These are phyloP conservation scores for Pipa parva DNA, from an alignment of 2,113 vertebrate species.

Conservation along the genomic window DNA sequence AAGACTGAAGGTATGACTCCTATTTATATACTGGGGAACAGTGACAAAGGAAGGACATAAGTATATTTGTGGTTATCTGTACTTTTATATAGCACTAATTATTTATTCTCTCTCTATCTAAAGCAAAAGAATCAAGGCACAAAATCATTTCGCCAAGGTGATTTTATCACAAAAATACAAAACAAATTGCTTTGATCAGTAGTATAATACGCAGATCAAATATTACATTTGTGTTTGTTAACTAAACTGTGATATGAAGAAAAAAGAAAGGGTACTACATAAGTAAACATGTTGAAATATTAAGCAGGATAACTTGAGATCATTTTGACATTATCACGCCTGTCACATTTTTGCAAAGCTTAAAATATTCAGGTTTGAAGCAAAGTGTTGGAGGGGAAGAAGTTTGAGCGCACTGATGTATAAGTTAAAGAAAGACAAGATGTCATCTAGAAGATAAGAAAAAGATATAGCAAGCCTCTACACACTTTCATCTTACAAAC, in stretches of 20 bases:
- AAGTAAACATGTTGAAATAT: constrained; percentile 40
- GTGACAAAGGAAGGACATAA: too few species aligned
- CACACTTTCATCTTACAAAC: constrained; percentile 35
- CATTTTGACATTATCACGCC: constrained; percentile 25
- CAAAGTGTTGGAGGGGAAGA: constrained; percentile 34
- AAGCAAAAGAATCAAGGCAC: too few species aligned
- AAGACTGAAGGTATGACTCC: too few species aligned
- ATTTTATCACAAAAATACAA: too few species aligned
- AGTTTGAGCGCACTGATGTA: constrained; percentile 34
- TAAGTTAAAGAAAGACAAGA: constrained; percentile 36
- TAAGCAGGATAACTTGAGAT: constrained; percentile 16
- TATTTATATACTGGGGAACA: too few species aligned
- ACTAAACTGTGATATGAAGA: constrained; percentile 30
- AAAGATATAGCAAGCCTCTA: constrained; percentile 32
- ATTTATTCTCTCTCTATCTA: too few species aligned
- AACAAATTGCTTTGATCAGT: constrained; percentile 17
- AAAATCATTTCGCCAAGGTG: too few species aligned
- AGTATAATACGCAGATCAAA: constrained; percentile 19
- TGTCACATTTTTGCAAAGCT: constrained; percentile 36
- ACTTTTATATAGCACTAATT: too few species aligned
- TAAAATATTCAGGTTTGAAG: constrained; percentile 35
- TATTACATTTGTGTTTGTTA: constrained; percentile 25
- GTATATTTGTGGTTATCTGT: too few species aligned
- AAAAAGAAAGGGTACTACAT: constrained; percentile 12
- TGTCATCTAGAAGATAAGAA: constrained; percentile 39